Conservation (phyloP, 53 echinoderm and acorn worm species). For the Echinometra lucunter region DNA sequence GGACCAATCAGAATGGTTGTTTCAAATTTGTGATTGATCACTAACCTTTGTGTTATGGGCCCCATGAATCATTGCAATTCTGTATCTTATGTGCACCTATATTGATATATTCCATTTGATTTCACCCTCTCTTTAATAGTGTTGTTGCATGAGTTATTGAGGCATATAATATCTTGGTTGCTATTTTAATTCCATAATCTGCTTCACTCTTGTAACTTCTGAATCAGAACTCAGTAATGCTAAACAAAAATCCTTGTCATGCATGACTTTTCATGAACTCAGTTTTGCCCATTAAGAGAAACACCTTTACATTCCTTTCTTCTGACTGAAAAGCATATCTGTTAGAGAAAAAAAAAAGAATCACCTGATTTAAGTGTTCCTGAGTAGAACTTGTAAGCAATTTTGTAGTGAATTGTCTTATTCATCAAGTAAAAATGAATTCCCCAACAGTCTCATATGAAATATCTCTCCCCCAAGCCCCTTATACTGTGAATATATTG, state of each 20-base stretch:
- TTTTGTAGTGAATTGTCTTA: neutral
- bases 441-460: neutral
- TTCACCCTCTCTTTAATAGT: neutral
- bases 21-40: no score
- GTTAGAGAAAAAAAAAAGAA: neutral
- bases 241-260: neutral
- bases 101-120: neutral
- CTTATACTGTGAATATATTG: neutral
- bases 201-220: neutral
- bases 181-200: neutral
- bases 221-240: neutral
- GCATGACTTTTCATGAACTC: neutral
- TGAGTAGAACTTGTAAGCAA: neutral
- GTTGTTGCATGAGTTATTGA: slow-evolving; percentile 12
- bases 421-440: neutral
- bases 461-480: neutral
- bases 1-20: no score
- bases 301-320: neutral
- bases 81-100: neutral
- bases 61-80: slow-evolving; percentile 9
- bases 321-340: neutral
- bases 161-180: neutral
- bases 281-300: neutral
- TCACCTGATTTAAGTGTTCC: neutral
- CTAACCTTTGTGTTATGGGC: no score